These are phyloP conservation scores for Zaprionus kolodkinae DNA, from an alignment of 1,140 invertebrate genomes.

Conservation along the genomic window DNA sequence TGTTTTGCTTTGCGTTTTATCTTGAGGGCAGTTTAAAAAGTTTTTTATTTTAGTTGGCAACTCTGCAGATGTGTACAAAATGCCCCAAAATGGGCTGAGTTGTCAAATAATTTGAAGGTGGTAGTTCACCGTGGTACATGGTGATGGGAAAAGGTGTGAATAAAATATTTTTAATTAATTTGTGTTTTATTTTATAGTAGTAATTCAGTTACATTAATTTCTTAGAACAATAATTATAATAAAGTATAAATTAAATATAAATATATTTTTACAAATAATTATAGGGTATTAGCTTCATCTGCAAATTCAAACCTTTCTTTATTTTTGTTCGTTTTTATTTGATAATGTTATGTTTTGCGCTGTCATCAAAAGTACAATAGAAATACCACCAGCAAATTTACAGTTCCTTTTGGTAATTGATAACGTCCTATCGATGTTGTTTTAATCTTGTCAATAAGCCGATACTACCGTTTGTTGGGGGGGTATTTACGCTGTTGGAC, in stretches of 20 bases:
- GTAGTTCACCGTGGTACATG: neutral
- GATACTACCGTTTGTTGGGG: slow-evolving; percentile 12
- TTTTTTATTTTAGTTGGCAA: neutral
- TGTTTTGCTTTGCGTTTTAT: slow-evolving; percentile 8
- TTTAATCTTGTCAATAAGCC: slow-evolving; percentile 34
- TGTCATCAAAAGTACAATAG: slow-evolving; percentile 10
- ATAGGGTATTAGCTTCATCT: too few species aligned
- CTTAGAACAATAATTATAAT: too few species aligned
- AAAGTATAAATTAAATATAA: too few species aligned
- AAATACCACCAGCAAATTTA: slow-evolving; percentile 19
- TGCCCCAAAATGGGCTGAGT: neutral
- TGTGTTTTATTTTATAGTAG: too few species aligned
- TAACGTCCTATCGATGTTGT: slow-evolving; percentile 28
- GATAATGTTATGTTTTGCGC: slow-evolving; percentile 16
- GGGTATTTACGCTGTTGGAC: slow-evolving; percentile 18
- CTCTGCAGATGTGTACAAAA: neutral
- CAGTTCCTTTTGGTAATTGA: slow-evolving; percentile 13
- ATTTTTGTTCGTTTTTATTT: slow-evolving; percentile 22
- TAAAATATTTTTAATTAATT: neutral
- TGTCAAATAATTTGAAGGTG: neutral
- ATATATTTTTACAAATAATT: neutral
- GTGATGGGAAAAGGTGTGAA: neutral
- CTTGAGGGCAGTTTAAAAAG: neutral
- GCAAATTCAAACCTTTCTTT: too few species aligned
- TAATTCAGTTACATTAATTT: too few species aligned